Conservation (phyloP, 2,797 vertebrate species). For the Lemur catta region DNA sequence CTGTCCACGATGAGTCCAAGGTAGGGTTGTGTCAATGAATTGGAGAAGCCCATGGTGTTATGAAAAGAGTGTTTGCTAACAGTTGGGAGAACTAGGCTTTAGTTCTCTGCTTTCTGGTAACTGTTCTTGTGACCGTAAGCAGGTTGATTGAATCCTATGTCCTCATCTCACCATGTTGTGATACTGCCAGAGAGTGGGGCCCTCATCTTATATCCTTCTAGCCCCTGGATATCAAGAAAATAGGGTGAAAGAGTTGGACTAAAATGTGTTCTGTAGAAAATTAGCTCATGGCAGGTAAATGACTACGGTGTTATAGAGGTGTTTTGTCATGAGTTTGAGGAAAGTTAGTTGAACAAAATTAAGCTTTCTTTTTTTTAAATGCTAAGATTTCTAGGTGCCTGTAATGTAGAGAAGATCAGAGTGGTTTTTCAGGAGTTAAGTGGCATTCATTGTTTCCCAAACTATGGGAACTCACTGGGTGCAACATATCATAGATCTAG, state of each 20-base stretch:
- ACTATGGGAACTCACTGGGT: neutral
- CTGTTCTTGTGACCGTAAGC: neutral
- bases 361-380: neutral
- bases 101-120: neutral
- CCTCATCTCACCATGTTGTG: neutral
- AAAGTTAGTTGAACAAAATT: neutral
- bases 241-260: neutral
- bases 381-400: neutral
- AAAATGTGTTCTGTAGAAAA: neutral
- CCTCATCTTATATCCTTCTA: neutral
- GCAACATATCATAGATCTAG: neutral
- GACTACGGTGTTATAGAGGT: neutral
- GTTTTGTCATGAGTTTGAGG: neutral
- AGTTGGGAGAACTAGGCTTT: neutral
- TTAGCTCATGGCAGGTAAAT: neutral
- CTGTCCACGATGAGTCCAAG: slow-evolving; percentile 7
- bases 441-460: neutral
- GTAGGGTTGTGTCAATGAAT: slow-evolving; percentile 28
- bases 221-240: neutral
- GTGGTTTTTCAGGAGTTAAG: neutral
- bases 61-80: neutral
- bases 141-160: neutral
- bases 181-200: neutral
- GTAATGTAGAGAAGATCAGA: neutral
- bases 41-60: neutral